These are phyloP conservation scores for Carettochelys insculpta DNA, from an alignment of 2,113 vertebrate genomes.

Conservation along the genomic window DNA sequence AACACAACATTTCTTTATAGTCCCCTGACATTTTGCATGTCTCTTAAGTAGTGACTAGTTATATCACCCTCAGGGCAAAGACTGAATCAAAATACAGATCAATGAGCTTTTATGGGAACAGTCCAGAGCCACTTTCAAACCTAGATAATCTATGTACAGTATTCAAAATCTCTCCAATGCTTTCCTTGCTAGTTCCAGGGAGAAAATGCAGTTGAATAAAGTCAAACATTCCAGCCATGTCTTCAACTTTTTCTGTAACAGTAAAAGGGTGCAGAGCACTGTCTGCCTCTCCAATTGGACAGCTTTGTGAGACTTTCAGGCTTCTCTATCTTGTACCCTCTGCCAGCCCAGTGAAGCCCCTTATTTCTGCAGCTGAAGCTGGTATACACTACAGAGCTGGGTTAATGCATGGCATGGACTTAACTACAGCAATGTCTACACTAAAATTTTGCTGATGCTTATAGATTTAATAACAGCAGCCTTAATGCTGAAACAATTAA, in stretches of 20 bases:
- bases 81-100: conserved; percentile 39
- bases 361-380: neutral
- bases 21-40: conserved; percentile 79
- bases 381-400: neutral
- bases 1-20: conserved; percentile 60
- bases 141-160: conserved; percentile 9
- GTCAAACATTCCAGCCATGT: neutral
- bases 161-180: conserved; percentile 18
- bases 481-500: neutral
- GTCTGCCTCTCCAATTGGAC: neutral
- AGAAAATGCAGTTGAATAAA: conserved; percentile 23
- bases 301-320: neutral
- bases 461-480: neutral
- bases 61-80: conserved; percentile 56
- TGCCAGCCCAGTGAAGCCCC: neutral
- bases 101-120: conserved; percentile 44
- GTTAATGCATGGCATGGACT: neutral
- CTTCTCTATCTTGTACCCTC: neutral
- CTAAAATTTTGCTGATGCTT: neutral
- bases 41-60: conserved; percentile 59
- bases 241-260: neutral
- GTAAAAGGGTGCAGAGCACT: conserved; percentile 19
- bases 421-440: neutral
- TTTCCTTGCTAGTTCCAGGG: conserved; percentile 31
- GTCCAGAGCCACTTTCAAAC: conserved; percentile 31